Evolutionary conservation across 2,888 invertebrate genomes (phyloP).

Genomic region (Lasioglossum oenotherae): DNA sequence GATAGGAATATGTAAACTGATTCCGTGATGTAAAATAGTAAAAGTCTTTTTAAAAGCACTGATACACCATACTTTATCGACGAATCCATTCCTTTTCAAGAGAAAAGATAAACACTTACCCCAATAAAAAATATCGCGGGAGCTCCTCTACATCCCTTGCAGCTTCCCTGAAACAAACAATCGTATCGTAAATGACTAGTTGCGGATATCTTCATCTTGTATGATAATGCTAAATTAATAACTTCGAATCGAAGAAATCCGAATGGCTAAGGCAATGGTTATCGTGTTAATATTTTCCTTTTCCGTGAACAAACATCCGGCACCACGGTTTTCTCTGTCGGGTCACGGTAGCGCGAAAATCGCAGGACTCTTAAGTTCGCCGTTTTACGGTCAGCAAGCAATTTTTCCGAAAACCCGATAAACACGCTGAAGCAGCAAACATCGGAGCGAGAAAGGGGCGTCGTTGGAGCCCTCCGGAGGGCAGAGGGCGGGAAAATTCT

Average conservation of each 20-base stretch:
- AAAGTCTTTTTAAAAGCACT: neutral
- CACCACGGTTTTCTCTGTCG: neutral
- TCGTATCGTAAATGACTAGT: neutral
- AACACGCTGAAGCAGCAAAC: neutral
- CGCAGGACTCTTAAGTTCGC: neutral
- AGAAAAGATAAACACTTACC: neutral
- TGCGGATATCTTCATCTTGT: neutral
- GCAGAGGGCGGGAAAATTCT: slow-evolving; percentile 39
- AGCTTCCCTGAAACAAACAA: neutral
- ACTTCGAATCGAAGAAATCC: neutral
- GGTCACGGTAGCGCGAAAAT: neutral
- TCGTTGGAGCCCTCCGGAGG: neutral
- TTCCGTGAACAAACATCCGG: neutral
- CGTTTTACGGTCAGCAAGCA: neutral
- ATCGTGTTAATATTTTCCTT: neutral
- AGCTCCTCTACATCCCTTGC: neutral
- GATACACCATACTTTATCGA: neutral
- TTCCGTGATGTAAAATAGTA: neutral
- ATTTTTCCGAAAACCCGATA: slow-evolving; percentile 1
- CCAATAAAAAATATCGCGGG: neutral
- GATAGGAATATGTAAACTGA: neutral
- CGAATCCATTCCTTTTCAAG: neutral
- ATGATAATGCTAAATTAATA: neutral
- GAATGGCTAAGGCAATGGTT: neutral
- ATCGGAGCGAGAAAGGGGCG: slow-evolving; percentile 9